phyloP scores from a whole-genome alignment of 2,888 invertebrate genomes.

The Bombyx huttoni region DNA sequence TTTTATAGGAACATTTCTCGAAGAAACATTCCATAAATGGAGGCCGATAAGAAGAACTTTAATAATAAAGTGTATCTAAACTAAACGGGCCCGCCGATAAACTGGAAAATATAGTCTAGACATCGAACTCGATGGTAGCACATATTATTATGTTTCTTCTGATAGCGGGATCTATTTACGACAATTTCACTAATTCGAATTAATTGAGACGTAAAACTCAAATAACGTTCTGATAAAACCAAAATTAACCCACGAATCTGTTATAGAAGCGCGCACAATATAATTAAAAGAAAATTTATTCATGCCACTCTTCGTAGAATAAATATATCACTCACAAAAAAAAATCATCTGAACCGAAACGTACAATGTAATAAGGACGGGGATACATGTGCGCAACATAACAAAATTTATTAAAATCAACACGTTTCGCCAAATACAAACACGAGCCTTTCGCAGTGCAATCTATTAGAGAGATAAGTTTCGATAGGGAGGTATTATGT shows the following conservation, averaged over 20 bases:
- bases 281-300: constrained; percentile 4
- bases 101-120: too few species aligned
- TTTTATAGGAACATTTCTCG: too few species aligned
- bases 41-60: constrained; percentile 1
- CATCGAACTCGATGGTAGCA: too few species aligned
- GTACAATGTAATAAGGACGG: constrained; percentile 6
- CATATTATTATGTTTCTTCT: constrained; percentile 6
- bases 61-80: not conserved
- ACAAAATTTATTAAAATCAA: constrained; percentile 49
- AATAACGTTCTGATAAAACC: constrained; percentile 2
- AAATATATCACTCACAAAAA: constrained; percentile 9
- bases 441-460: constrained; percentile 66
- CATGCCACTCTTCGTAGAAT: constrained; percentile 1
- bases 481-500: constrained; percentile 60
- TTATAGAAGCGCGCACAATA: not conserved
- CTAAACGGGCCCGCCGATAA: too few species aligned
- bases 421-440: constrained; percentile 56
- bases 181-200: constrained; percentile 1
- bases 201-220: constrained; percentile 1
- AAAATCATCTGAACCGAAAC: constrained; percentile 1
- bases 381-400: constrained; percentile 49
- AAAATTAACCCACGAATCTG: constrained; percentile 2
- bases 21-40: too few species aligned
- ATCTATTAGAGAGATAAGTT: constrained; percentile 63
- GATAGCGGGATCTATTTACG: constrained; percentile 11